phyloP scores from a whole-genome alignment of 2,797 vertebrate species.

The Macropus fuliginosus region DNA sequence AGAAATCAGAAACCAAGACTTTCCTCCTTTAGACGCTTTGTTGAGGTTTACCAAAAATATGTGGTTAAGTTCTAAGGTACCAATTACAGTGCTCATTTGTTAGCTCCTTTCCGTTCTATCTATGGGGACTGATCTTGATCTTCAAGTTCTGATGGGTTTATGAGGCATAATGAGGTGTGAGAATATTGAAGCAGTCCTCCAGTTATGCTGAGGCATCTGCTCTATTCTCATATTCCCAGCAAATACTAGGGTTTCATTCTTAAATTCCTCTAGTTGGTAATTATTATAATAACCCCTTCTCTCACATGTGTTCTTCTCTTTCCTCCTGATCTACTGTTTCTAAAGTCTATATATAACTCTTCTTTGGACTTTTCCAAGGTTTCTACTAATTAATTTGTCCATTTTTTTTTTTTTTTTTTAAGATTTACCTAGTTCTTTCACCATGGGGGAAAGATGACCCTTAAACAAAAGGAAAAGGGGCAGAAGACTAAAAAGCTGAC shows the following conservation, averaged over 20 bases:
- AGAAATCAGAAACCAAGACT: no score
- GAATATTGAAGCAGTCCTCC: slow-evolving; percentile 28
- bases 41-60: neutral
- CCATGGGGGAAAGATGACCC: neutral
- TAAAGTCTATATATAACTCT: neutral
- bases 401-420: neutral
- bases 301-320: neutral
- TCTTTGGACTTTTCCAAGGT: neutral
- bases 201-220: neutral
- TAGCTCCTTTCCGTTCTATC: neutral
- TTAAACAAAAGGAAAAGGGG: neutral
- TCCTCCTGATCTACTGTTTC: neutral
- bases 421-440: neutral
- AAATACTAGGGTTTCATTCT: neutral
- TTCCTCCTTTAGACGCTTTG: no score
- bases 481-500: neutral
- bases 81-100: neutral
- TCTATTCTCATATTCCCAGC: neutral
- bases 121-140: neutral
- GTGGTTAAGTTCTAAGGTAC: neutral
- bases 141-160: slow-evolving; percentile 22
- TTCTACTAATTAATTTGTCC: neutral
- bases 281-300: neutral
- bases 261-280: neutral
- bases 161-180: slow-evolving; percentile 1